Percentiles rank a stretch among this genome's conserved stretches.
phyloP scores from a whole-genome alignment of 2,113 vertebrate genomes.

The Neogobius melanostomus region DNA sequence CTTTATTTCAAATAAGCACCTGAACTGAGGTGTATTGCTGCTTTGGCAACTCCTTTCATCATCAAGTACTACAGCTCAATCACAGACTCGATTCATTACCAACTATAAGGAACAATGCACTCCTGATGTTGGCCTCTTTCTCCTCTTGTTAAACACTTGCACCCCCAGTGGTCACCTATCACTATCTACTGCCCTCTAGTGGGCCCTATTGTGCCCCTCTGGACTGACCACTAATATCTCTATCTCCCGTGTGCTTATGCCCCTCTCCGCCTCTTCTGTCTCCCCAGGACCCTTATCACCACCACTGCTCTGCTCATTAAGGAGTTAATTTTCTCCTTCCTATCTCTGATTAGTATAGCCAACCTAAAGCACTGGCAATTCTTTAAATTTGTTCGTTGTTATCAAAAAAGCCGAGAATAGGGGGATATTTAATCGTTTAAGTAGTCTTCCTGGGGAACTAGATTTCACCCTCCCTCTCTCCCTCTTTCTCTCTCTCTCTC shows the following conservation, averaged over 20 bases:
- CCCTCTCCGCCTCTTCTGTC: slow-evolving; percentile 47
- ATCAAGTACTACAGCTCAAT: too few species aligned
- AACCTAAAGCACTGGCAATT: slow-evolving; percentile 83
- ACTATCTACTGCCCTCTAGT: slow-evolving; percentile 1
- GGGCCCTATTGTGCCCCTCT: not conserved
- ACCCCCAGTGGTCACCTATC: not conserved
- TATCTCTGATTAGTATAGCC: slow-evolving; percentile 81
- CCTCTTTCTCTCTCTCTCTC: slow-evolving; percentile 66
- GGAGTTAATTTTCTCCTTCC: slow-evolving; percentile 81
- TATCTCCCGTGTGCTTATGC: slow-evolving; percentile 33
- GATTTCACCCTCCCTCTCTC: slow-evolving; percentile 69
- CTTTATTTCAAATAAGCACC: too few species aligned
- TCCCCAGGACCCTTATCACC: slow-evolving; percentile 72
- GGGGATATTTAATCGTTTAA: slow-evolving; percentile 84
- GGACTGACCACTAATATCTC: slow-evolving; percentile 8
- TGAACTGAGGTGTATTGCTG: too few species aligned
- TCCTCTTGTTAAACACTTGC: not conserved
- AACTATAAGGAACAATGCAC: too few species aligned
- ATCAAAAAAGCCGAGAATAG: slow-evolving; percentile 74
- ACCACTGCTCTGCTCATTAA: slow-evolving; percentile 79
- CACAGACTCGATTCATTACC: too few species aligned
- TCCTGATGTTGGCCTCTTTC: not conserved
- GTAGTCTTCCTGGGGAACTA: slow-evolving; percentile 81
- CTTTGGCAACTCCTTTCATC: too few species aligned
- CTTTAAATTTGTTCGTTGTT: slow-evolving; percentile 79